Evolutionary conservation across 2,888 invertebrate genomes (phyloP).

Genomic region (Heliconius ismenius): DNA sequence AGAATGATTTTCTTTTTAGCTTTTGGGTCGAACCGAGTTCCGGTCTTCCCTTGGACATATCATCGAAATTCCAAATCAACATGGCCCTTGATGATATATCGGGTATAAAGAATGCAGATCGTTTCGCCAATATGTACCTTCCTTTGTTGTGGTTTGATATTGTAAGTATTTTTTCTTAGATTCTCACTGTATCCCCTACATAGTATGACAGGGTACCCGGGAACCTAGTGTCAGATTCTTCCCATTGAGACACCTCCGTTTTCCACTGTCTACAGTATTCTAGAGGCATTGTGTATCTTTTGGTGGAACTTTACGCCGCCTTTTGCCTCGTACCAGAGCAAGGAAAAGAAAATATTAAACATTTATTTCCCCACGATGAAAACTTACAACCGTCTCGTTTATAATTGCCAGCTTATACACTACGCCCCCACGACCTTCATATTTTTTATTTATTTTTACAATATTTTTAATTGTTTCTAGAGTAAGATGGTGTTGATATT

Average conservation of each 20-base stretch:
- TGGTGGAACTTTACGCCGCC: neutral
- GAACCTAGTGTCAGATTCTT: neutral
- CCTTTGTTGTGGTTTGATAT: conserved; percentile 95
- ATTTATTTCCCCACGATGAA: neutral
- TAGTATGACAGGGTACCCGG: neutral
- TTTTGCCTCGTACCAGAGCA: neutral
- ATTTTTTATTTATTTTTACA: neutral
- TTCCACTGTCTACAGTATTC: neutral
- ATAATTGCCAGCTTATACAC: neutral
- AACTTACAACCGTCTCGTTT: neutral
- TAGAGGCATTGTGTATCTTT: neutral
- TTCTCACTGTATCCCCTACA: neutral
- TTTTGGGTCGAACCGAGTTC: conserved; percentile 91
- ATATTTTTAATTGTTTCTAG: neutral
- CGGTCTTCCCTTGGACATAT: conserved; percentile 89
- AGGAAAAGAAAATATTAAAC: neutral
- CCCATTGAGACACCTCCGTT: neutral
- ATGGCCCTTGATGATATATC: conserved; percentile 88
- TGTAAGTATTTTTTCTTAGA: conserved; percentile 83
- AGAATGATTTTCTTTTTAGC: conserved; percentile 67
- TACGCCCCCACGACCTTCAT: neutral
- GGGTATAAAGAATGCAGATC: conserved; percentile 84
- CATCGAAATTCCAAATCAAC: conserved; percentile 93
- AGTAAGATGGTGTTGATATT: neutral
- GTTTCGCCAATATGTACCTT: conserved; percentile 87